Percentiles rank a stretch among this genome's conserved stretches.
phyloP scores from a whole-genome alignment of 2,113 vertebrate genomes.

The Python bivittatus region DNA sequence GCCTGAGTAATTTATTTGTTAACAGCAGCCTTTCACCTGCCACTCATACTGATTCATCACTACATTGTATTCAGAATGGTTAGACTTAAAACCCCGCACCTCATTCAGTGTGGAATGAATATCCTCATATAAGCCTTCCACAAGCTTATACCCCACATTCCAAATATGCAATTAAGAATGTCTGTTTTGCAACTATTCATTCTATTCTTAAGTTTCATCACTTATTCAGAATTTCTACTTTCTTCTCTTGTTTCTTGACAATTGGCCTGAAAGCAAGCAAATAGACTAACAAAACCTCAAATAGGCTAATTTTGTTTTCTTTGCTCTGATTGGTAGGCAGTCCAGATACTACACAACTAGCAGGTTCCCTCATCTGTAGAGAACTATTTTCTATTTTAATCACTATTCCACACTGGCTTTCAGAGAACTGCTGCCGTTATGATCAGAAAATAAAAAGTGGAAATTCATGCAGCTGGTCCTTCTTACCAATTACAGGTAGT shows the following conservation, averaged over 20 bases:
- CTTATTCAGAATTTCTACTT: neutral
- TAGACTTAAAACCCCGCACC: neutral
- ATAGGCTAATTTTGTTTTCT: neutral
- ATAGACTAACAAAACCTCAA: neutral
- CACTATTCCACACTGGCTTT: neutral
- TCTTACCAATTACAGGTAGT: too few relatives aligned
- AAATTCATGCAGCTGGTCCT: conserved; percentile 8
- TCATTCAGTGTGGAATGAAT: neutral
- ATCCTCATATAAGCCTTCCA: neutral
- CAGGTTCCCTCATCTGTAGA: neutral
- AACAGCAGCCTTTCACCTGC: neutral
- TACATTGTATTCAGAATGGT: neutral
- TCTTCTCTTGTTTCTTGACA: neutral
- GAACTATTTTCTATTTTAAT: neutral
- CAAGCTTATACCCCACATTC: neutral
- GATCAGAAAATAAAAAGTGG: conserved; percentile 29
- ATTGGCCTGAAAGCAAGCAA: neutral
- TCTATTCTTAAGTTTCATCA: neutral
- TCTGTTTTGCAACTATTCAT: neutral
- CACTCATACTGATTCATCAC: neutral
- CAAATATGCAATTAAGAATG: neutral
- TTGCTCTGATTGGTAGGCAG: neutral
- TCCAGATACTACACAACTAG: neutral
- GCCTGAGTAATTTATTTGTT: neutral
- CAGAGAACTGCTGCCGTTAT: conserved; percentile 34